Evolutionary conservation across 2,797 vertebrate species (phyloP), one percentile per base, ranked within the genome.

Genomic region (Sciaenops ocellatus): DNA sequence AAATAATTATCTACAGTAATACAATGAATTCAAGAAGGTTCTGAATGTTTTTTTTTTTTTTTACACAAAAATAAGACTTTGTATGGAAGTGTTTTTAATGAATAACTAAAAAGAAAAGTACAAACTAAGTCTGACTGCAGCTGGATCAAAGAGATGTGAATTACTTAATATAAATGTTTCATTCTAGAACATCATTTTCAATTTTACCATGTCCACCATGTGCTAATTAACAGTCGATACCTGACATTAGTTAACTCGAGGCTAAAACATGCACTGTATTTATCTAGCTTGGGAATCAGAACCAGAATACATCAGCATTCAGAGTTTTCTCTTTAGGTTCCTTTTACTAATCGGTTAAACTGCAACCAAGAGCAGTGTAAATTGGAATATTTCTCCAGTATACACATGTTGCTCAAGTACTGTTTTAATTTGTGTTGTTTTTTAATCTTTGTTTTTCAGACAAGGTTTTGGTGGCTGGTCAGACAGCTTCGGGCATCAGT

Each of bases 401-500:
- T 6, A 50, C 12, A 67, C 20, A 73, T 50, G 24, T 69, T 73
- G 17, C 34, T 65, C 2, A 26, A 44, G 22, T 72, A n/a, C 30
- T 73, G 1, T 67, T 77, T 61, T 70, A 34, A 79, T 66, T 54
- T 60, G 5, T 68, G 17, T 52, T 61, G 1, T 34, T 71, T 56
- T 71, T 63, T 50, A 10, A 0, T 10, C 13, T 44, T 13, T 44
- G 11, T 44, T 67, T 26, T 87, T 34, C 80, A 95, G 97, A 92
- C 97, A 98, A 88, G 96, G 95, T 65, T 99, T 96, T 2, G 90
- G 96, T 1, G 94, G 95, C 68, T 99, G 98, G 97, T 94, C 95
- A 0, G 98, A 98, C 69, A 92, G 95, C 89, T 98, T 98, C 90
- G 96, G 96, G 81, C 92, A 96, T 86, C 97, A 97, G 85, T 99